These are phyloP conservation scores for Mus spretus DNA, from an alignment of 2,797 vertebrate species.

Conservation along the genomic window DNA sequence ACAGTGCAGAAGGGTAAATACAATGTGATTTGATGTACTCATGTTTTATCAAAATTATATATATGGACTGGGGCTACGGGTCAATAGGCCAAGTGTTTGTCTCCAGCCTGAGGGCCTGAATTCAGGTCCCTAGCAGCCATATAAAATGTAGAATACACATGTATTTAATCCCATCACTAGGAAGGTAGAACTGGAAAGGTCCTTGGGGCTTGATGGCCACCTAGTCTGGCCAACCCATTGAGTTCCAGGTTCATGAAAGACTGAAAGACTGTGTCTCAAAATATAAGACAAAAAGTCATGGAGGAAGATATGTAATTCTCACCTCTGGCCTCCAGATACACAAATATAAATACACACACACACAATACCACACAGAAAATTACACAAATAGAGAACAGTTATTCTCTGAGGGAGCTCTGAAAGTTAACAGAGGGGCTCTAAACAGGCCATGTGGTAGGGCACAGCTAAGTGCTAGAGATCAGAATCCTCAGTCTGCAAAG, in stretches of 20 bases:
- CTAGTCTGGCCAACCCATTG: not conserved
- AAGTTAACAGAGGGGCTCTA: not conserved
- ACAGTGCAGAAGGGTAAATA: not conserved
- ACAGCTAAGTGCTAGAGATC: no score
- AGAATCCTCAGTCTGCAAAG: not conserved
- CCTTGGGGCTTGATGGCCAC: not conserved
- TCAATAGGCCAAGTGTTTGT: not conserved
- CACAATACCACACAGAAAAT: not conserved
- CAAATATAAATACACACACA: not conserved
- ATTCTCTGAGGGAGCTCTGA: not conserved
- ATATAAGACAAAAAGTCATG: not conserved
- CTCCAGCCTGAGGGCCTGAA: not conserved
- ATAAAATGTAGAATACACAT: not conserved
- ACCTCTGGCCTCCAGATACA: not conserved
- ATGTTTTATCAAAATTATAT: conserved; percentile 3
- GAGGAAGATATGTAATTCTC: not conserved
- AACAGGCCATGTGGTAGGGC: not conserved
- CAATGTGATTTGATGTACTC: not conserved
- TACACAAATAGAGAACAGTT: not conserved
- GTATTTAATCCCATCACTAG: not conserved
- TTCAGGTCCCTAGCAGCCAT: not conserved
- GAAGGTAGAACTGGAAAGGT: not conserved
- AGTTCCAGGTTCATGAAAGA: not conserved
- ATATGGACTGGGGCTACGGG: not conserved
- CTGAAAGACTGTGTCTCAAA: not conserved